These are phyloP conservation scores for Elephas maximus DNA, from an alignment of 2,113 vertebrate genomes.

Conservation along the genomic window DNA sequence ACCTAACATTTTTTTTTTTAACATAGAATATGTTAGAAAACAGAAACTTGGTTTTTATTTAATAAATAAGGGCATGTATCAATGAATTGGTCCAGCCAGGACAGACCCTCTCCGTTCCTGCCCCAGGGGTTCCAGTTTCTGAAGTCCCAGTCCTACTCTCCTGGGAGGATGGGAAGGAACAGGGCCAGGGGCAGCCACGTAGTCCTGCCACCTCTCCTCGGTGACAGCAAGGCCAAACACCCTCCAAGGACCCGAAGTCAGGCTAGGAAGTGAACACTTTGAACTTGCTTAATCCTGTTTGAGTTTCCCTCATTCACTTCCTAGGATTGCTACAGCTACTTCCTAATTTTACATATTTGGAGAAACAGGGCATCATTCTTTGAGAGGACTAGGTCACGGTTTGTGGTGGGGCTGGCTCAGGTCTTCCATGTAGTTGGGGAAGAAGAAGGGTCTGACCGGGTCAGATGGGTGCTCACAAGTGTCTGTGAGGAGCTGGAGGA, in stretches of 20 bases:
- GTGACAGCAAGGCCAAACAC: neutral
- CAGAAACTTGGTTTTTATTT: neutral
- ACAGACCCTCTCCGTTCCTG: too few relatives aligned
- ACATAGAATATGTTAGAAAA: neutral
- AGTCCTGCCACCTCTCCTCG: neutral
- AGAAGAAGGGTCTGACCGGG: fast-evolving
- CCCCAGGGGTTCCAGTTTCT: neutral
- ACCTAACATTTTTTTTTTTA: neutral
- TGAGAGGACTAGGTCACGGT: neutral
- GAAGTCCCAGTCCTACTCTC: neutral
- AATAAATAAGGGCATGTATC: neutral
- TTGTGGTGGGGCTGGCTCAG: neutral
- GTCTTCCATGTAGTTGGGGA: neutral
- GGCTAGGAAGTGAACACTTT: fast-evolving
- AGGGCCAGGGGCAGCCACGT: neutral
- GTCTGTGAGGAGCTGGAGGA: too few relatives aligned
- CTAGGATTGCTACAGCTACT: neutral
- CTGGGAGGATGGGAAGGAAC: neutral
- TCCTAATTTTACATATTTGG: neutral
- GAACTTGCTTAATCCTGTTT: neutral
- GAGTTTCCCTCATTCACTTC: neutral
- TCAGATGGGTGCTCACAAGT: too few relatives aligned
- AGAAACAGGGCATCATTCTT: neutral
- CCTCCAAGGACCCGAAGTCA: too few relatives aligned
- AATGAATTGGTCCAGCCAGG: neutral